Evolutionary conservation across 2,113 vertebrate genomes (phyloP).

Genomic region (Emydura subglobosa): DNA sequence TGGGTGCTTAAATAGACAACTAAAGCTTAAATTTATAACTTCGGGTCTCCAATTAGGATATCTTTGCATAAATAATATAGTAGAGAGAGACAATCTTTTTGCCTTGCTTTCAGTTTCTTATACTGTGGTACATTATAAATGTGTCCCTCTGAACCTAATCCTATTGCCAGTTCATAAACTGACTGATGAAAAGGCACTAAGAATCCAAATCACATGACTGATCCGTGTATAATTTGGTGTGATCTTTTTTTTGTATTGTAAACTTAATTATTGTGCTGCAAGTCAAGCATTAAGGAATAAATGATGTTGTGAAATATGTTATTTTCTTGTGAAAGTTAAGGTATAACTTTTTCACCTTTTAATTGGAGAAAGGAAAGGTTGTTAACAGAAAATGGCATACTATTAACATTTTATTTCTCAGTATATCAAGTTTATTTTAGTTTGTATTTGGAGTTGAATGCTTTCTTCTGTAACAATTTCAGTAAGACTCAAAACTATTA

Average conservation of each 20-base stretch:
- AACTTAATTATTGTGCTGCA: not conserved
- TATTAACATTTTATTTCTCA: slow-evolving; percentile 8
- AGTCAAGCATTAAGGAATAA: not conserved
- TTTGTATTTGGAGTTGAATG: slow-evolving; percentile 12
- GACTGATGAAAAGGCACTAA: not conserved
- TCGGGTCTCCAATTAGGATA: not conserved
- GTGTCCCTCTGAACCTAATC: not conserved
- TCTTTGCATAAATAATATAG: not conserved
- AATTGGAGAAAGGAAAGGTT: slow-evolving; percentile 16
- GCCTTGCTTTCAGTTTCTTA: not conserved
- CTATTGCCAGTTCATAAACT: not conserved
- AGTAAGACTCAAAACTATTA: slow-evolving; percentile 21
- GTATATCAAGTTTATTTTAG: slow-evolving; percentile 31
- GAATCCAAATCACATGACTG: not conserved
- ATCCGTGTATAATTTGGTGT: not conserved
- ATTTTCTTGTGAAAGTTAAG: not conserved
- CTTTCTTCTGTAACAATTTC: slow-evolving; percentile 4
- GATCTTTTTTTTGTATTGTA: not conserved
- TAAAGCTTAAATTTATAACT: not conserved
- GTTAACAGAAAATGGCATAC: not conserved
- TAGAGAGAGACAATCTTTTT: not conserved
- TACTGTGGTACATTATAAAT: not conserved
- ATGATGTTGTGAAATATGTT: not conserved
- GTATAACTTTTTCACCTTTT: slow-evolving; percentile 5
- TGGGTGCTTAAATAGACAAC: not conserved